Evolutionary conservation across 2,888 invertebrate genomes (phyloP), one percentile per base, ranked within the genome.

Genomic region (Lathronympha strigana): DNA sequence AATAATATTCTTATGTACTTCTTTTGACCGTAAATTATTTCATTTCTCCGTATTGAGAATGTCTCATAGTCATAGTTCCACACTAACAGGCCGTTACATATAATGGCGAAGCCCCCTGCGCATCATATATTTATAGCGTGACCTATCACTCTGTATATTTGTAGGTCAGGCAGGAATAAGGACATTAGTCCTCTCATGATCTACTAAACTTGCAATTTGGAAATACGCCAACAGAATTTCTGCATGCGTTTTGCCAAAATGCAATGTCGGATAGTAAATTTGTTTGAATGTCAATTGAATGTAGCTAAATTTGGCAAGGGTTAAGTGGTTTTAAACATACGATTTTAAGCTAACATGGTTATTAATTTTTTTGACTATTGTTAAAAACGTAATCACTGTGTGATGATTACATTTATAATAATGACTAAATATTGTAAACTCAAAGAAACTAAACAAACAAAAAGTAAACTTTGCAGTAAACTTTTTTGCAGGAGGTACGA

Each of bases 131-230:
- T 45, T 58, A 51, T 64, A 58, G 58, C 50, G 17, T 51, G 63
- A 64, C 63, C 63, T 51, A 45, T 51, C 57, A 33, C 25, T 17
- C 40, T 15, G 49, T 17, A 51, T 51, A 43, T 64, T 58, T 58
- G 58, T 64, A 45, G 63, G 63, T 64, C 63, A 58, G 51, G 58
- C 55, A 63, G 63, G 63, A 63, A 43, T 33, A 58, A 40, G 40
- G 55, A 31, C 28, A 31, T 23, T 43, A 43, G 28, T 25, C 13
- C 55, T 43, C 11, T 28, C 5, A 1, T 19, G 19, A 23, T 19
- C 8, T 5, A 4, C 6, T 25, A 9, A 40, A 54, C 43, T 28
- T 55, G 43, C 17, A 28, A 6, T 19, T 25, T 54, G 38, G 23
- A 38, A 9, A n/a, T 4, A 17, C 28, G n/a, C 36, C 51, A 33